phyloP scores from a whole-genome alignment of 2,797 vertebrate species.

The Urophycis tenuis region DNA sequence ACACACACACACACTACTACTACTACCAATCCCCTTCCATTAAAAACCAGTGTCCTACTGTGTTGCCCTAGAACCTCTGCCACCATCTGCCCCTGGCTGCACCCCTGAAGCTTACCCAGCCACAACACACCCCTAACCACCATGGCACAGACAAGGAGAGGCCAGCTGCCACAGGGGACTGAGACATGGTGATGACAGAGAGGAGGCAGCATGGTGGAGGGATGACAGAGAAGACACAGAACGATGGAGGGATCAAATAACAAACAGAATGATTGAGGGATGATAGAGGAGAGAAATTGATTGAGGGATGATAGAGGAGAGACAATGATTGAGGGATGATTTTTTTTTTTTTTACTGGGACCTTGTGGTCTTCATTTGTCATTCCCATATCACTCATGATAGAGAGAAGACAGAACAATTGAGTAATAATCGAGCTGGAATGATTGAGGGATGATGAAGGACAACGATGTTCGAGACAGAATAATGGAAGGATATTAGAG shows the following conservation, averaged over 20 bases:
- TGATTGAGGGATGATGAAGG: not conserved
- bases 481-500: not conserved
- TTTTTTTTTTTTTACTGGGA: too few relatives aligned
- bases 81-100: not conserved
- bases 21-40: not conserved
- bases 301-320: not conserved
- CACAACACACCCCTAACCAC: not conserved
- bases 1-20: not conserved
- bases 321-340: not conserved
- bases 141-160: too few relatives aligned
- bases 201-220: not conserved
- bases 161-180: not conserved
- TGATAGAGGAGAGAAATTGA: not conserved
- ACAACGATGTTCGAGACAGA: too few relatives aligned
- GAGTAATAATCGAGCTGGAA: not conserved
- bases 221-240: not conserved
- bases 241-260: too few relatives aligned
- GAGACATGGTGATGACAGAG: not conserved
- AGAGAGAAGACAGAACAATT: not conserved
- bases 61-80: not conserved
- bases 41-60: constrained; percentile 6
- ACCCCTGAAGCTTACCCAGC: not conserved
- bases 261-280: not conserved
- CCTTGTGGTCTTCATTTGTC: too few relatives aligned
- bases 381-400: too few relatives aligned